These are phyloP conservation scores for Patiria pectinifera DNA, from an alignment of 53 echinoderm and acorn worm species.

Conservation along the genomic window DNA sequence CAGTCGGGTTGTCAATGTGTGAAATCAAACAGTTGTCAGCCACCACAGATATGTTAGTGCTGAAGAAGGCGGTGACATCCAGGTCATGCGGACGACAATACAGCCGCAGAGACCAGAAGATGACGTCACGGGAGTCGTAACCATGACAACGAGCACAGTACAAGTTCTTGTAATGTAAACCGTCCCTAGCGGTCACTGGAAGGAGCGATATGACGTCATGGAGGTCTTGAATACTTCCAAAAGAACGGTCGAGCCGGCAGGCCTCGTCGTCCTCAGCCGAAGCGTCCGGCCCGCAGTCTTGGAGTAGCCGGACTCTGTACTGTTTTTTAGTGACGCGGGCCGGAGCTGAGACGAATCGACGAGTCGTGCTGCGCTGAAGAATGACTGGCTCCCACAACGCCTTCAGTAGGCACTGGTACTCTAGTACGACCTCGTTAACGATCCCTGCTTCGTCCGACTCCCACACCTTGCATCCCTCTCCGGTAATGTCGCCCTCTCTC, in stretches of 20 bases:
- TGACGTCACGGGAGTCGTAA: slow-evolving; percentile 8
- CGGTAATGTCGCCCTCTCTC: background rate
- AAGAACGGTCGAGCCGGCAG: background rate
- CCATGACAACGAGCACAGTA: slow-evolving; percentile 33
- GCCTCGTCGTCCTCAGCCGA: slow-evolving; percentile 4
- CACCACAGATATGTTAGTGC: slow-evolving; percentile 16
- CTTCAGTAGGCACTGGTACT: slow-evolving; percentile 46
- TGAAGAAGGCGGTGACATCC: background rate
- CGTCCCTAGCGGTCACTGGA: slow-evolving; percentile 38
- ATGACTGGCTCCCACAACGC: slow-evolving; percentile 38
- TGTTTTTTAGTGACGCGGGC: background rate
- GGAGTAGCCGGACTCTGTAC: background rate
- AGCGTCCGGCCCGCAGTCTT: slow-evolving; percentile 18
- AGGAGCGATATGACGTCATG: slow-evolving; percentile 38
- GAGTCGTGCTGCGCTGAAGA: slow-evolving; percentile 23
- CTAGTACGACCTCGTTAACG: background rate
- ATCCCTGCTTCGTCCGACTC: background rate
- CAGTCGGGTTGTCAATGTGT: background rate
- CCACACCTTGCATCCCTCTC: background rate
- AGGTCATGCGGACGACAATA: slow-evolving; percentile 9
- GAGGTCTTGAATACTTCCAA: slow-evolving; percentile 6
- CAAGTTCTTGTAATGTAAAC: slow-evolving; percentile 25
- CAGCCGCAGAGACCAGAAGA: slow-evolving; percentile 4
- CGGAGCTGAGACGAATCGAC: background rate
- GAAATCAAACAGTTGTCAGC: slow-evolving; percentile 13